Evolutionary conservation across 2,797 vertebrate genomes (phyloP).

Genomic region (Eidolon dupreanum): DNA sequence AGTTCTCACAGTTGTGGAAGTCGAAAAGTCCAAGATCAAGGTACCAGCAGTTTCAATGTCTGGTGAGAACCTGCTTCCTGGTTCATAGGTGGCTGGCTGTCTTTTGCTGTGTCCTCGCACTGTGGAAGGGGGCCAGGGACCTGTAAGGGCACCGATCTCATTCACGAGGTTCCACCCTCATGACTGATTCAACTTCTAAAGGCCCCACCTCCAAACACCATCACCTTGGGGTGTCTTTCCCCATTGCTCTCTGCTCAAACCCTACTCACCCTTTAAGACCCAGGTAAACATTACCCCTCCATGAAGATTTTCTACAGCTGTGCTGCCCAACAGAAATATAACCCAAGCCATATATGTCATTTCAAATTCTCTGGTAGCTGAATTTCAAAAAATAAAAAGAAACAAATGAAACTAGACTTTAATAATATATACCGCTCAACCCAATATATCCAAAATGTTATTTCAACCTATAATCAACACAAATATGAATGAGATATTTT

Average conservation of each 20-base stretch:
- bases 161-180: neutral
- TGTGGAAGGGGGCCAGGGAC: neutral
- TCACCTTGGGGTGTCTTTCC: neutral
- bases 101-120: neutral
- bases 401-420: neutral
- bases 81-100: neutral
- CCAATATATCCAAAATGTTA: neutral
- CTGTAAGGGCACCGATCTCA: neutral
- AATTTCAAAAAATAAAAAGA: neutral
- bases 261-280: neutral
- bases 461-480: neutral
- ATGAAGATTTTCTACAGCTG: neutral
- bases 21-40: neutral
- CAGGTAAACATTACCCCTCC: neutral
- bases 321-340: neutral
- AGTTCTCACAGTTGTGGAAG: neutral
- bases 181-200: neutral
- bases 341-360: neutral
- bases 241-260: neutral
- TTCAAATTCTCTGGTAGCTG: neutral
- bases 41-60: neutral
- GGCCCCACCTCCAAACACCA: neutral
- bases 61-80: neutral
- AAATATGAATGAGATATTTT: neutral
- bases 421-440: neutral